phyloP scores from a whole-genome alignment of 2,113 vertebrate genomes.

The Psilopsiagon aurifrons region DNA sequence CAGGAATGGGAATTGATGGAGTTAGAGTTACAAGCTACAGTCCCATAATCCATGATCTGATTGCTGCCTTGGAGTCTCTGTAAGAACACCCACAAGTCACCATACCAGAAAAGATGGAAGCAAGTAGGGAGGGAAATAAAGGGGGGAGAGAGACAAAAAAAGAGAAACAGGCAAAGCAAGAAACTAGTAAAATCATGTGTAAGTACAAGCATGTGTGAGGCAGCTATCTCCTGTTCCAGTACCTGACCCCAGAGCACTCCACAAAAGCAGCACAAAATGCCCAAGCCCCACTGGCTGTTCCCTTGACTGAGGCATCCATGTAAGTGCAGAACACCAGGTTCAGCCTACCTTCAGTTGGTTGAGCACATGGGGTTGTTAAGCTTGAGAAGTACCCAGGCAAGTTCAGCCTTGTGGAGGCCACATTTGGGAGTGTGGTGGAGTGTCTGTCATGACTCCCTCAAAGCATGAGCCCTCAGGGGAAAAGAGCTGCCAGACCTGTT shows the following conservation, averaged over 20 bases:
- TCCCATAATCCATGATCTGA: slow-evolving; percentile 38
- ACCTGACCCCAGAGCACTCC: background rate
- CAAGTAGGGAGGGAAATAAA: background rate
- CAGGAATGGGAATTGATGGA: slow-evolving; percentile 30
- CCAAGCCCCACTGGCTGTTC: background rate
- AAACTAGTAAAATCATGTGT: background rate
- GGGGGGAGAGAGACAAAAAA: background rate
- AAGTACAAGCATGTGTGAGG: background rate
- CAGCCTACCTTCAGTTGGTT: background rate
- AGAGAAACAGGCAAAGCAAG: background rate
- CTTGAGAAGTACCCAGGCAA: background rate
- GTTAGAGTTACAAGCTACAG: slow-evolving; percentile 14
- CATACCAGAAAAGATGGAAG: background rate
- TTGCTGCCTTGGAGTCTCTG: slow-evolving; percentile 53
- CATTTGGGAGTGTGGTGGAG: background rate
- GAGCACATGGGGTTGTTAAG: background rate
- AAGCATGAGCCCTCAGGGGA: background rate
- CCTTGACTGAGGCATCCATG: background rate
- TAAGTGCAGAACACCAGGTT: background rate
- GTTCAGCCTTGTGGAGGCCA: background rate
- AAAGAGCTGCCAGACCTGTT: background rate
- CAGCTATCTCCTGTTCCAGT: background rate
- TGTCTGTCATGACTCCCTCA: background rate
- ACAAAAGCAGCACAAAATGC: background rate
- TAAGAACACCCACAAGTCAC: slow-evolving; percentile 42